Percentiles rank a stretch among this genome's conserved stretches.
phyloP scores from a whole-genome alignment of 2,797 vertebrate genomes.

The Dromococcyx pavoninus region DNA sequence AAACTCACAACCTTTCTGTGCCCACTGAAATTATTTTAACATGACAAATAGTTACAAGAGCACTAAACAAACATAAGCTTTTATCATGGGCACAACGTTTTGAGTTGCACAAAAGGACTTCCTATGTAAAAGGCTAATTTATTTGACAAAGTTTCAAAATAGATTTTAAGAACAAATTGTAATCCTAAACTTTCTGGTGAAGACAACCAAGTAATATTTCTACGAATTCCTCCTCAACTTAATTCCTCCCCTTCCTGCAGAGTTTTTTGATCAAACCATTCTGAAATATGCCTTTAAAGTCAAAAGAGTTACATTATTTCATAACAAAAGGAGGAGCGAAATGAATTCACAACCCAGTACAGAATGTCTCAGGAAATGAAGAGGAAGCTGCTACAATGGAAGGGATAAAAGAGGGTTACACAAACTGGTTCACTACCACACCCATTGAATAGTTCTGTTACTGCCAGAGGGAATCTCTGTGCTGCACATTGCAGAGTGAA shows the following conservation, averaged over 20 bases:
- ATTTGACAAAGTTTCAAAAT: background rate
- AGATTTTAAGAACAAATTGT: background rate
- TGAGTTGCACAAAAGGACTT: background rate
- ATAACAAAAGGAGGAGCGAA: constrained; percentile 42
- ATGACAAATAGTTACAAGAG: background rate
- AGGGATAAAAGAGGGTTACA: constrained; percentile 56
- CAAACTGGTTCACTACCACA: constrained; percentile 24
- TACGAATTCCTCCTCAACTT: background rate
- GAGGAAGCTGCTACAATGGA: constrained; percentile 49
- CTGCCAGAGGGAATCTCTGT: constrained; percentile 46
- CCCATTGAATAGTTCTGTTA: constrained; percentile 37
- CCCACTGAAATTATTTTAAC: background rate
- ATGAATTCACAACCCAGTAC: constrained; percentile 16
- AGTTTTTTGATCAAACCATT: background rate
- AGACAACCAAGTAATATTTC: background rate
- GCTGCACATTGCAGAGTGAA: background rate
- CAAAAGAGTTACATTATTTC: background rate
- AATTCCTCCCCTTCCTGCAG: background rate
- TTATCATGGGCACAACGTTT: background rate
- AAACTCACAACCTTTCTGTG: background rate
- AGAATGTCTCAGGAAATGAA: constrained; percentile 42
- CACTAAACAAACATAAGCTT: background rate
- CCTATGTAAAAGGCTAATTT: background rate
- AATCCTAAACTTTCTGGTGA: background rate
- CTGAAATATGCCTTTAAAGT: background rate